Evolutionary conservation across 2,888 invertebrate species (phyloP), one percentile per base, ranked within the genome.

Genomic region (Tolmerus cingulatus): DNA sequence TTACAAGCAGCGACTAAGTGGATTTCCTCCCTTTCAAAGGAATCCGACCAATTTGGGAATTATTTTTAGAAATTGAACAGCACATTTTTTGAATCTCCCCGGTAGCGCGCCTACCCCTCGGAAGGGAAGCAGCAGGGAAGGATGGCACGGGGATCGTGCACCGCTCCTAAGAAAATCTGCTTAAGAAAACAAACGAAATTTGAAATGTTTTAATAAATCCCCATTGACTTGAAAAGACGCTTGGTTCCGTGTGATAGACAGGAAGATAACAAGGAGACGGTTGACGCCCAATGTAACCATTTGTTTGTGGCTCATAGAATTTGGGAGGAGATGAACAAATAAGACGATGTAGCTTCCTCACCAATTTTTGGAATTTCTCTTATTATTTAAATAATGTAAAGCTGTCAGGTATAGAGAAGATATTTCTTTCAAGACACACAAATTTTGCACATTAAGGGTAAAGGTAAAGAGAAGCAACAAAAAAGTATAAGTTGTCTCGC

Each of bases 11-110:
- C 81, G 55, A 55, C 81, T 81, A 81, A 81, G 81, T 81, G 55
- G 81, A 51, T 81, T 81, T 81, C 81, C 81, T 81, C 34, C 66
- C 81, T 81, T 51, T 81, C 51, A 81, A 81, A 81, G 81, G 55
- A 81, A 81, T 81, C 81, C 81, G 81, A 55, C 81, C 23, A 81
- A 51, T 55, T 27, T 51, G 46, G 55, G 12, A 46, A 30, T 34
- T 81, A 81, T 81, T 81, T 81, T 81, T 81, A 81, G 81, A 51
- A 37, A 78, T 43, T 23, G 43, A 78, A 78, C 43, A n/a, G 23
- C 51, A 27, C 43, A 43, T 81, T 81, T 81, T 81, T 55, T 46
- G 19, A 46, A 46, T 8, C 27, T 8, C 27, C 27, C 9, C 8
- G 23, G 23, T 43, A 8, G 51, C 55, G n/a, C 8, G 27, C 9